phyloP scores from a whole-genome alignment of 2,797 vertebrate genomes.

The Urosaurus nigricauda region DNA sequence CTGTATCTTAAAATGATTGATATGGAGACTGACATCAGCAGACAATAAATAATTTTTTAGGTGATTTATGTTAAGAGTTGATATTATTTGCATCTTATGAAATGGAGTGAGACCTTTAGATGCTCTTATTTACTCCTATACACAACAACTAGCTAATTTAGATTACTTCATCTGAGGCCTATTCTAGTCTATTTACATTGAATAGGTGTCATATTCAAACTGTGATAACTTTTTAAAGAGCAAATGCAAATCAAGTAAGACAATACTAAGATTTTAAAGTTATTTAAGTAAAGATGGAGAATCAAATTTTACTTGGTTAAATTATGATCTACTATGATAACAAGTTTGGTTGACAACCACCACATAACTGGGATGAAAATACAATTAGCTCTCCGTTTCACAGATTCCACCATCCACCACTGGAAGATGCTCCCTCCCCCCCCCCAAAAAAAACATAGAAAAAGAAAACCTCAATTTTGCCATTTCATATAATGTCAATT shows the following conservation, averaged over 20 bases:
- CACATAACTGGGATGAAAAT: not conserved
- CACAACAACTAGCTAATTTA: not conserved
- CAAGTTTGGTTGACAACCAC: not conserved
- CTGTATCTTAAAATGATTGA: constrained; percentile 2
- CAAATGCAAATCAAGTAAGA: not conserved
- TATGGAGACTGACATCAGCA: not conserved
- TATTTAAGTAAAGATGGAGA: not conserved
- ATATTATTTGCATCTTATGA: constrained; percentile 5
- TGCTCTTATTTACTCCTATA: constrained; percentile 7
- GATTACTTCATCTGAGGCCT: not conserved
- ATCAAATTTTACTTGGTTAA: not conserved
- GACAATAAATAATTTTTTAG: constrained; percentile 6
- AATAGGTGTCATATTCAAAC: constrained; percentile 12
- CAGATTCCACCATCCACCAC: too few species aligned
- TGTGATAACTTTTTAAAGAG: not conserved
- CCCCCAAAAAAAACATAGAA: too few species aligned
- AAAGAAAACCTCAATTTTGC: too few species aligned
- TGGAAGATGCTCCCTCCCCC: too few species aligned
- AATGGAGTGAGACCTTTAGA: not conserved
- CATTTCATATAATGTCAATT: too few species aligned
- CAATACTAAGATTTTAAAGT: not conserved
- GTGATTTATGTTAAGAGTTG: not conserved
- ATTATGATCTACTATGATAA: not conserved
- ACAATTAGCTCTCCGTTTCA: too few species aligned
- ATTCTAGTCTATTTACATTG: not conserved